A percentile compares a stretch with the other conserved stretches of the same genome.
Conservation (phyloP, 2,113 vertebrate genomes). For the Heloderma charlesbogerti region DNA sequence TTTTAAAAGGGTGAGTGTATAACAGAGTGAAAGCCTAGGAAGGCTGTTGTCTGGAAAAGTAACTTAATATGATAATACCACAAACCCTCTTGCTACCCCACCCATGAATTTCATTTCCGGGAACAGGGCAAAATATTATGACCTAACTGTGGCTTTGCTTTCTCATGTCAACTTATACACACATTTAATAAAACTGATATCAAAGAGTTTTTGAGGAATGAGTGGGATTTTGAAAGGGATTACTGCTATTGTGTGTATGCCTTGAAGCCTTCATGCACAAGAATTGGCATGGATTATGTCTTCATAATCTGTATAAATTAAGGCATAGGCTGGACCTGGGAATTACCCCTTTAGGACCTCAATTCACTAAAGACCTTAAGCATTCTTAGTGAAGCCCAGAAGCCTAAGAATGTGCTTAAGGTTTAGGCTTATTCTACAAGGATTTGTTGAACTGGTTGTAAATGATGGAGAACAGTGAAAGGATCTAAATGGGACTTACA, state of each 20-base stretch:
- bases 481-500: neutral
- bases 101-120: slow-evolving; percentile 28
- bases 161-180: neutral
- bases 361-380: slow-evolving; percentile 33
- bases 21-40: slow-evolving; percentile 27
- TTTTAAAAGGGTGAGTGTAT: slow-evolving; percentile 25
- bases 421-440: slow-evolving; percentile 1
- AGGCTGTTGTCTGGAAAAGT: slow-evolving; percentile 6
- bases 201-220: slow-evolving; percentile 12
- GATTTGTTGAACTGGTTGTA: slow-evolving; percentile 18
- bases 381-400: neutral
- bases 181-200: slow-evolving; percentile 8
- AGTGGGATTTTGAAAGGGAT: slow-evolving; percentile 37
- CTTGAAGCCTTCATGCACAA: slow-evolving; percentile 32
- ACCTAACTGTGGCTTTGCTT: neutral
- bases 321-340: neutral
- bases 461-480: slow-evolving; percentile 13
- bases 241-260: neutral
- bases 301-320: neutral
- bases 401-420: slow-evolving; percentile 5
- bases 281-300: neutral
- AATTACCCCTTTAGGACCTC: slow-evolving; percentile 21
- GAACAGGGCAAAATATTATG: slow-evolving; percentile 21
- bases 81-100: neutral
- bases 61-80: slow-evolving; percentile 22